Conservation (phyloP, 2,113 vertebrate genomes). For the Leptobrachium leishanense region DNA sequence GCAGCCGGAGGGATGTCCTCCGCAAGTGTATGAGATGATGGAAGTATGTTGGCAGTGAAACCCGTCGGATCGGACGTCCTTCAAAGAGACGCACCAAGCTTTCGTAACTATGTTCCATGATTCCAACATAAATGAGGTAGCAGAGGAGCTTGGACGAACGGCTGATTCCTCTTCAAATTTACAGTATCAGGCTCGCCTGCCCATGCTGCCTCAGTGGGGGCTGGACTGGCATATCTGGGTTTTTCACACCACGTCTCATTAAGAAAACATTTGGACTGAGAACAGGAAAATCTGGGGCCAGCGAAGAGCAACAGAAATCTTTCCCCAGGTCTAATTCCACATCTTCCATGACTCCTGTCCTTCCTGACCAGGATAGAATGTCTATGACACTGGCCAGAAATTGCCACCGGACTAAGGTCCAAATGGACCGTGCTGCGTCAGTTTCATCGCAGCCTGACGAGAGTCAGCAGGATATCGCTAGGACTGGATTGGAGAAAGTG, state of each 20-base stretch:
- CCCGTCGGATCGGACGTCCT: constrained; percentile 89
- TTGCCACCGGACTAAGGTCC: constrained; percentile 86
- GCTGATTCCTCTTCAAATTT: constrained; percentile 80
- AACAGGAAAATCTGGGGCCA: constrained; percentile 81
- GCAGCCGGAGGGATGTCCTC: constrained; percentile 95
- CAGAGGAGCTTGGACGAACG: constrained; percentile 92
- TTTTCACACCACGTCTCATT: constrained; percentile 97
- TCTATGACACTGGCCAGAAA: constrained; percentile 95
- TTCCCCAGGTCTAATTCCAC: constrained; percentile 98
- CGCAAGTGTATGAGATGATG: constrained; percentile 98
- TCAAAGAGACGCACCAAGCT: constrained; percentile 95
- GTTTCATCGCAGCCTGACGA: constrained; percentile 92
- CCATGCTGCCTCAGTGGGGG: constrained; percentile 80
- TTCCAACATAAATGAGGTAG: constrained; percentile 97
- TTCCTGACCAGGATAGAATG: constrained; percentile 95
- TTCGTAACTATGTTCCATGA: constrained; percentile 99
- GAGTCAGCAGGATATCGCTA: constrained; percentile 68
- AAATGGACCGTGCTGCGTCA: constrained; percentile 88
- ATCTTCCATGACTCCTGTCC: constrained; percentile 95
- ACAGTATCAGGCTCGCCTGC: constrained; percentile 79
- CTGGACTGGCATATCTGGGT: constrained; percentile 92
- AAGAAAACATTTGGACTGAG: constrained; percentile 95
- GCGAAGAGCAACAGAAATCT: constrained; percentile 85
- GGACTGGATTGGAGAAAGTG: constrained; percentile 48
- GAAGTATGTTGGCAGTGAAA: constrained; percentile 98